Conservation (phyloP, 2,888 invertebrate genomes). For the Drosophila borborema region DNA sequence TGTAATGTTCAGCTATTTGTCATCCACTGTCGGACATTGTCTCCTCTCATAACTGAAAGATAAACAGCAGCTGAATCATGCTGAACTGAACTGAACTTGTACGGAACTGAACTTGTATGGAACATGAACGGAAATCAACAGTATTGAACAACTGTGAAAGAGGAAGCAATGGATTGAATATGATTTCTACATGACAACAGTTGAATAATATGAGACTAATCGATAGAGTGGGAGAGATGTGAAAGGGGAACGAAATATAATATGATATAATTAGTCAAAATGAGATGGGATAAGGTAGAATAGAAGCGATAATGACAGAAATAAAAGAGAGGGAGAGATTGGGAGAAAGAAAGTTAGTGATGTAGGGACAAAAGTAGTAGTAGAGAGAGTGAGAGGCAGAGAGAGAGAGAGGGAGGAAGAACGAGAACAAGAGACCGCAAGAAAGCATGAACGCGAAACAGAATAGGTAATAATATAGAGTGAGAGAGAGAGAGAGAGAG, state of each 20-base stretch:
- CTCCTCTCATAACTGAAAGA: conserved; percentile 16
- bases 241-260: neutral
- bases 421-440: rapidly evolving
- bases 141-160: neutral
- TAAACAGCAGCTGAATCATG: conserved; percentile 26
- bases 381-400: neutral
- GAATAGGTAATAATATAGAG: no score
- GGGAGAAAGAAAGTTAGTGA: neutral
- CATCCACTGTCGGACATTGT: conserved; percentile 43
- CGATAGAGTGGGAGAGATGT: neutral
- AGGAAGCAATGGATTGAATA: conserved; percentile 4
- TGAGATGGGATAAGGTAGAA: neutral
- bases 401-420: neutral
- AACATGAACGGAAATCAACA: conserved; percentile 7
- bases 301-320: neutral
- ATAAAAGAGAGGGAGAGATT: neutral
- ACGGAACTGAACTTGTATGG: neutral
- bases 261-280: neutral
- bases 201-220: neutral
- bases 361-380: no score
- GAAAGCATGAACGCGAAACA: no score
- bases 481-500: neutral
- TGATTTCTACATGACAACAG: neutral
- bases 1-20: conserved; percentile 69
- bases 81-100: conserved; percentile 6